Conservation (phyloP, 2,888 invertebrate species). For the Tupiocoris notatus region DNA sequence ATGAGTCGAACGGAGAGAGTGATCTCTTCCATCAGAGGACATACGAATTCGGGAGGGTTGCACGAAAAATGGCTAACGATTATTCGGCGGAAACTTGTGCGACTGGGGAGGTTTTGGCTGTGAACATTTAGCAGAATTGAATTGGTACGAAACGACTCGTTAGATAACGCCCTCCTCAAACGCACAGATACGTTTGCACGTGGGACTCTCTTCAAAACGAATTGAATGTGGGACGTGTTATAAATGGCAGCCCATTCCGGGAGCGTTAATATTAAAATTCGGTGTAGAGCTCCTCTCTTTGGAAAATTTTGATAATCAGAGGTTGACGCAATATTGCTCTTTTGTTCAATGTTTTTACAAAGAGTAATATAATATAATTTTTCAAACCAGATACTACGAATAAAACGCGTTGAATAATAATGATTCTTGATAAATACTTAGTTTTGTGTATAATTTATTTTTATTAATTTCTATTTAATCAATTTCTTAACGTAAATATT, state of each 20-base stretch:
- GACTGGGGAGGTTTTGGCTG: slow-evolving; percentile 15
- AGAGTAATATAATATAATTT: too few relatives aligned
- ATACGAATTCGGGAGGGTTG: neutral
- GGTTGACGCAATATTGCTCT: too few relatives aligned
- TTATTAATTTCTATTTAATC: too few relatives aligned
- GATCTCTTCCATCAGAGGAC: neutral
- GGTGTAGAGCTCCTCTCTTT: neutral
- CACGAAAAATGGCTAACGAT: slow-evolving; percentile 32
- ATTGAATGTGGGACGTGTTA: neutral
- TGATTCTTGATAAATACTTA: too few relatives aligned
- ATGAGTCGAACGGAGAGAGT: slow-evolving; percentile 6
- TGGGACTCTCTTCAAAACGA: neutral
- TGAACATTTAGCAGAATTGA: slow-evolving; percentile 38
- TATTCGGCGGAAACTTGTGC: slow-evolving; percentile 15
- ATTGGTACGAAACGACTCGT: slow-evolving; percentile 31
- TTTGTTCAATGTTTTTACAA: too few relatives aligned
- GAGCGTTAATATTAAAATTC: neutral
- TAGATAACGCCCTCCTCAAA: slow-evolving; percentile 24
- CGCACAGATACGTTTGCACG: neutral
- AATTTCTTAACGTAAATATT: too few relatives aligned
- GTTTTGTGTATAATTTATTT: too few relatives aligned
- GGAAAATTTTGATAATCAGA: too few relatives aligned
- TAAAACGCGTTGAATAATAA: too few relatives aligned
- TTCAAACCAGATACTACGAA: too few relatives aligned
- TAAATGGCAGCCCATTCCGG: neutral